Conservation (phyloP, 2,888 invertebrate species). For the Drosophila aldrichi region DNA sequence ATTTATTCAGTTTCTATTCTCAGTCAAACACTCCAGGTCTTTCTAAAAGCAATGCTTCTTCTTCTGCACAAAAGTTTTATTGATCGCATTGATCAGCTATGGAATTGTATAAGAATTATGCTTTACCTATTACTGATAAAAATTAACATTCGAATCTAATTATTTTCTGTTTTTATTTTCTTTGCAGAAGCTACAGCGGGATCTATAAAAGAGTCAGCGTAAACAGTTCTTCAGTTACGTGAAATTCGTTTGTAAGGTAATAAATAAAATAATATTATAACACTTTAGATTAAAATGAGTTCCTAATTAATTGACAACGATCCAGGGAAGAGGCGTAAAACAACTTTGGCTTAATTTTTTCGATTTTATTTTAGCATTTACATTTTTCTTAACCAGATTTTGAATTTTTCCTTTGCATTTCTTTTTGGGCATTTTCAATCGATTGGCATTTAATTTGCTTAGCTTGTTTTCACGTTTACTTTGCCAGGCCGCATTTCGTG, state of each 20-base stretch:
- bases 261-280: neutral
- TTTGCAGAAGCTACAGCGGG: conserved; percentile 31
- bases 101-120: neutral
- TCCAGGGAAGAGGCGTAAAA: too few species aligned
- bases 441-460: conserved; percentile 45
- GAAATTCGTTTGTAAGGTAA: conserved; percentile 26
- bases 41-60: too few species aligned
- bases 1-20: too few species aligned
- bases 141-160: too few species aligned
- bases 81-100: too few species aligned
- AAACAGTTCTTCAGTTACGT: conserved; percentile 4
- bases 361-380: too few species aligned
- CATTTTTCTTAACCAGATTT: neutral
- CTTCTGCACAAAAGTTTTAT: neutral
- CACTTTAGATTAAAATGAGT: neutral
- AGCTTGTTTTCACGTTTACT: conserved; percentile 27
- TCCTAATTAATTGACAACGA: too few species aligned
- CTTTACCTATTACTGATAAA: neutral
- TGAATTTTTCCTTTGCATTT: conserved; percentile 1
- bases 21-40: too few species aligned
- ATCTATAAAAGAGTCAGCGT: neutral
- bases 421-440: conserved; percentile 10
- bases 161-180: neutral
- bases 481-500: conserved; percentile 5
- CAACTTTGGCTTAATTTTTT: too few species aligned